Evolutionary conservation across 2,888 invertebrate genomes (phyloP).

Genomic region (Automeris io): DNA sequence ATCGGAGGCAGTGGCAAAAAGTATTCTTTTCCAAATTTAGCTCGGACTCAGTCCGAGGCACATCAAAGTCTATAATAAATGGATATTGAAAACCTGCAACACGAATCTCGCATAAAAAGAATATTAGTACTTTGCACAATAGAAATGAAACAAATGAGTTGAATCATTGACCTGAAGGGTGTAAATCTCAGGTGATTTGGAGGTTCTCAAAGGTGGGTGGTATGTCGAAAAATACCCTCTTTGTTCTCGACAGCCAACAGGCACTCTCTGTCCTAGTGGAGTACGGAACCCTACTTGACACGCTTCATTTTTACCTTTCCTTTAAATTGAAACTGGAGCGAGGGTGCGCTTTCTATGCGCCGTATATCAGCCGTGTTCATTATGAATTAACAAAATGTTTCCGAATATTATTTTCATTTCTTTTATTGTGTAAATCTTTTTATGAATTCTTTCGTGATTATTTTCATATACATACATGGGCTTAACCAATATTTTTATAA

Average conservation of each 20-base stretch:
- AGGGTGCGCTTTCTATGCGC: conserved; percentile 42
- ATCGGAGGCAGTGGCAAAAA: too few relatives aligned
- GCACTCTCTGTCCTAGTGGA: conserved; percentile 47
- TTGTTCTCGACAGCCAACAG: conserved; percentile 66
- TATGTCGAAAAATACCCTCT: conserved; percentile 52
- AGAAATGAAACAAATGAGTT: conserved; percentile 28
- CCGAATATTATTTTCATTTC: conserved; percentile 23
- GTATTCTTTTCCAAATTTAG: too few relatives aligned
- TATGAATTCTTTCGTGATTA: neutral
- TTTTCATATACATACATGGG: neutral
- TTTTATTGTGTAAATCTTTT: neutral
- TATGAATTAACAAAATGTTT: conserved; percentile 43
- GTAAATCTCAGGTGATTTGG: conserved; percentile 53
- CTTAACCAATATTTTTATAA: too few relatives aligned
- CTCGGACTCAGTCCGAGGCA: conserved; percentile 18
- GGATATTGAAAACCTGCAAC: conserved; percentile 11
- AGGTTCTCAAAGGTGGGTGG: conserved; percentile 43
- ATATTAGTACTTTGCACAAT: conserved; percentile 4
- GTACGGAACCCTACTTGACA: conserved; percentile 68
- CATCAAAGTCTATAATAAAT: conserved; percentile 14
- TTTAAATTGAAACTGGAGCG: conserved; percentile 61
- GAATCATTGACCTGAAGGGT: conserved; percentile 32
- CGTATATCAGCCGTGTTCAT: conserved; percentile 43
- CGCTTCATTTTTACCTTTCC: conserved; percentile 68
- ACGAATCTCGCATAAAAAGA: neutral